Base-by-base conservation (phyloP, 2,113 vertebrate species). In the Rhodinocichla rosea region DNA sequence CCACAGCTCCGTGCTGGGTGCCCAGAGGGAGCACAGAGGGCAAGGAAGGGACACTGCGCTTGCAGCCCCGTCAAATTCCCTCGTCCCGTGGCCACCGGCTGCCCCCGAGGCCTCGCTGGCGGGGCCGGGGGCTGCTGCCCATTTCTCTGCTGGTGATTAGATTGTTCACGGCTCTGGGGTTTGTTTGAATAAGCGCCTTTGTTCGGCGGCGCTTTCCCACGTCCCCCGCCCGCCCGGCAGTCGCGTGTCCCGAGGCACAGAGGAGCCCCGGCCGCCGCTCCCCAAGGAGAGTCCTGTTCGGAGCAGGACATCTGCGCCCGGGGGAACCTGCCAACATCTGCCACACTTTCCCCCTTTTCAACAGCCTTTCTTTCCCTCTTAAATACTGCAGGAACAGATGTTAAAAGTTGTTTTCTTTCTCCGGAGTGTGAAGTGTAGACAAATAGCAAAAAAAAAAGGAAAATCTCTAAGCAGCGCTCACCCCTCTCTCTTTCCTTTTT, bases 181-280 rank as follows among this genome's bases (percentile, higher is more conserved):
- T 90, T 94, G 98, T 97, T 96, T 99, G 98, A 99, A 99, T 98
- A 92, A 97, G 76, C 11, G 40, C 97, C 97, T 98, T 99, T 99
- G 99, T 99, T 95, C 32, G 39, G 11, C 59, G 22, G 80, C 78
- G 90, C 98, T 98, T 99, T 99, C 99, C 99, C 99, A 99, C 98
- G 98, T 98, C 98, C 97, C 90, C 90, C 97, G 90, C 96, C 97
- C 97, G 96, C 97, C 95, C 97, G 97, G 98, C 97, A 98, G 98
- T 98, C 98, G 98, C 98, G 98, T 98, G 98, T 98, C 98, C 98
- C 69, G 84, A 97, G 97, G 92, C 98, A 97, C 95, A 97, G 97
- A 97, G 91, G 97, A 97, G 96, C 92, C 87, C 90, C 52, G 91
- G 92, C 93, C 78, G 84, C 94, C 95, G 92, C 88, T 89, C 96